These are phyloP conservation scores for Belgica antarctica DNA, from an alignment of 2,888 invertebrate genomes.

Conservation along the genomic window DNA sequence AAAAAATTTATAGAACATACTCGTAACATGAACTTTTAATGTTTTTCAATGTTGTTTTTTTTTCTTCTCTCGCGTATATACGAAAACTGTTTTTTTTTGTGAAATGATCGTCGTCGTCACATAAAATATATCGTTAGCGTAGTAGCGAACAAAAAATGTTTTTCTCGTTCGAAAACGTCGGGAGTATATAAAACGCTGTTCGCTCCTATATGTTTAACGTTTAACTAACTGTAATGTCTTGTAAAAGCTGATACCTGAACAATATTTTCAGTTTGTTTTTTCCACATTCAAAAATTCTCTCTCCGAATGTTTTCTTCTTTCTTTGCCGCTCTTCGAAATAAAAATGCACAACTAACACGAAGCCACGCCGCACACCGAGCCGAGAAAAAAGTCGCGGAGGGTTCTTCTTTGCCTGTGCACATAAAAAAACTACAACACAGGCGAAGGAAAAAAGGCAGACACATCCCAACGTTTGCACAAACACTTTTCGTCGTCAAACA, in stretches of 20 bases:
- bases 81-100: not conserved
- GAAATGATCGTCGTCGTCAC: constrained; percentile 27
- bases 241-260: constrained; percentile 39
- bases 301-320: no score
- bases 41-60: constrained; percentile 42
- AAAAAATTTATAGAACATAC: constrained; percentile 43
- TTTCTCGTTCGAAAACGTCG: constrained; percentile 1
- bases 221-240: constrained; percentile 41
- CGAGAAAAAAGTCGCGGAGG: not conserved
- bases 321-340: not conserved
- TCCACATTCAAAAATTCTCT: constrained; percentile 11
- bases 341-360: not conserved
- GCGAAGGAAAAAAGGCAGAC: not conserved
- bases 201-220: constrained; percentile 40
- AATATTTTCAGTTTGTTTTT: constrained; percentile 35
- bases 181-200: constrained; percentile 38
- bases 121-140: constrained; percentile 37
- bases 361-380: not conserved
- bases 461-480: not conserved
- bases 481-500: not conserved
- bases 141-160: constrained; percentile 38
- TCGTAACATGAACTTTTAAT: constrained; percentile 43
- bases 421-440: not conserved
- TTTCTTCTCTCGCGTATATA: constrained; percentile 5
- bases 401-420: not conserved